Percentiles rank a stretch among this genome's conserved stretches.
phyloP scores from a whole-genome alignment of 2,888 invertebrate species.

The Phaedon cochleariae region DNA sequence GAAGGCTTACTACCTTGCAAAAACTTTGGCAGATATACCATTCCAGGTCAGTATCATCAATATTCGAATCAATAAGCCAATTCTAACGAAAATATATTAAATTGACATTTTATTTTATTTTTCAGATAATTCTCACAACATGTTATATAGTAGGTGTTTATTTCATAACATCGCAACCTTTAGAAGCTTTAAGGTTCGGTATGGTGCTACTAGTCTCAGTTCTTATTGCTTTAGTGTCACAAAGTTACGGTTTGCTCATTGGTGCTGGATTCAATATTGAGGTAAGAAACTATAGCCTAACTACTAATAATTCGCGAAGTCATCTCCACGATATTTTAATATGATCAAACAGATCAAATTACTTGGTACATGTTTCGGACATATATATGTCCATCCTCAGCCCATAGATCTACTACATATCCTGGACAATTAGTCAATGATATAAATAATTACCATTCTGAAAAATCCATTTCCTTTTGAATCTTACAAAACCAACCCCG shows the following conservation, averaged over 20 bases:
- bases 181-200: conserved; percentile 81
- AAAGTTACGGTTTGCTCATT: conserved; percentile 90
- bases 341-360: too few relatives aligned
- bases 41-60: conserved; percentile 78
- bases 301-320: too few relatives aligned
- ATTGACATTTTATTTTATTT: too few relatives aligned
- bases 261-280: conserved; percentile 92
- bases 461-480: too few relatives aligned
- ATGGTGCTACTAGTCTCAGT: conserved; percentile 82
- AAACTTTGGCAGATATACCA: conserved; percentile 95
- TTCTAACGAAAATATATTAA: neutral
- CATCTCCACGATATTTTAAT: too few relatives aligned
- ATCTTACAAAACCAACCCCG: too few relatives aligned
- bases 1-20: conserved; percentile 95
- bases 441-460: too few relatives aligned
- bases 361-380: too few relatives aligned
- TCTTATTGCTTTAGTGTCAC: conserved; percentile 89
- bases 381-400: too few relatives aligned
- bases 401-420: too few relatives aligned
- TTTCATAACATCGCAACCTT: conserved; percentile 95
- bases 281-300: conserved; percentile 58
- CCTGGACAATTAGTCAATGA: too few relatives aligned
- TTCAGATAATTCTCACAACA: conserved; percentile 84
- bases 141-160: conserved; percentile 89
- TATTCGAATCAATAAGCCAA: neutral